Base-by-base conservation (phyloP, 2,797 vertebrate species). In the Liasis olivaceus region DNA sequence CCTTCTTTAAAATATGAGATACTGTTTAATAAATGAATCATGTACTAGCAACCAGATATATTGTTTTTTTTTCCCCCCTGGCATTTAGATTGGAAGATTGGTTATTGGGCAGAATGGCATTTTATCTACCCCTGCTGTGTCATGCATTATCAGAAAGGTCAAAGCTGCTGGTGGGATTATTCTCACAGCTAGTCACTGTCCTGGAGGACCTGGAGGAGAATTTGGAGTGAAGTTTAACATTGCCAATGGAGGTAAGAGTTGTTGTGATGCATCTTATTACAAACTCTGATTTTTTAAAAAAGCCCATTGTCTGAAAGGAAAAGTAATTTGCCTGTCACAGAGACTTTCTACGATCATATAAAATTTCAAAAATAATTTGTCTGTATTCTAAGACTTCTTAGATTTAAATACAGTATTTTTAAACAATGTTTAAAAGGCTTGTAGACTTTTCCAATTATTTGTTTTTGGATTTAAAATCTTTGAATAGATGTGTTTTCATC, bases 171-270 rank as follows among this genome's bases (percentile, higher is more conserved):
- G 99, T 72, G 99, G 99, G 89, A 99, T 99, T 97, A 98, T 99
- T 96, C 97, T 99, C 59, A 99, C 99, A 94, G 99, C 99, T 51
- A 99, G 99, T 96, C 99, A 99, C 97, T 99, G 99, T 97, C 99
- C 99, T 5, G 99, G 99, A 95, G 99, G 99, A 54, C 99, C 99
- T 0, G 98, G 98, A 88, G 99, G 99, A 96, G 99, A 99, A 96
- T 99, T 99, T 97, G 99, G 99, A 95, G 97, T 99, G 94, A 99
- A 99, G 97, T 99, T 99, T 96, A 99, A 99, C 91, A 98, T 99
- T 96, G 97, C 99, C 88, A 99, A 99, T 96, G 99, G 99, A 98
- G 99, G 99, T 99, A 97, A 87, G 97, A 31, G 84, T 94, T 90
- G 93, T 9, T 51, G 5, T 91, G 51, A 89, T 22, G 1, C 0